These are phyloP conservation scores for Aptenodytes forsteri DNA, from an alignment of 2,113 vertebrate genomes.

Conservation along the genomic window DNA sequence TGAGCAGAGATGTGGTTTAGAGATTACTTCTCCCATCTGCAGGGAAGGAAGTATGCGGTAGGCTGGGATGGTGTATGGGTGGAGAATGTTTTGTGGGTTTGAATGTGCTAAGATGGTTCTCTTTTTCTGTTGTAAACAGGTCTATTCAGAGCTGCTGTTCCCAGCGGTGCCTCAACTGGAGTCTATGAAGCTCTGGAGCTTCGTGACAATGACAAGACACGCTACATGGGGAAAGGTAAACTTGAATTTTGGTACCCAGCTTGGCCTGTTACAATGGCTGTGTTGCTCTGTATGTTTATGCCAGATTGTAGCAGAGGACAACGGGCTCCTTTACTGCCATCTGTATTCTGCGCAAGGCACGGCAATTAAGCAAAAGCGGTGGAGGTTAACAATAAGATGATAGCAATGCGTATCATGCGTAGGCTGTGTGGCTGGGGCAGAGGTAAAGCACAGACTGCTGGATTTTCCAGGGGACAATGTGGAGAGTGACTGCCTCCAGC, in stretches of 20 bases:
- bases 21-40: not conserved
- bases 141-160: conserved; percentile 95
- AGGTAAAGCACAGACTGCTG: not conserved
- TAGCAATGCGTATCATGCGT: accelerated
- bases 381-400: not conserved
- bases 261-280: not conserved
- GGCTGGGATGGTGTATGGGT: not conserved
- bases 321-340: accelerated
- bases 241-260: accelerated
- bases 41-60: not conserved
- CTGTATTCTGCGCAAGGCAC: not conserved
- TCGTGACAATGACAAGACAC: conserved; percentile 96
- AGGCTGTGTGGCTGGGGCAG: not conserved
- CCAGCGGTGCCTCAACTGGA: conserved; percentile 95
- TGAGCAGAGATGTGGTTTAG: not conserved
- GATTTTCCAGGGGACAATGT: too few species aligned
- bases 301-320: not conserved
- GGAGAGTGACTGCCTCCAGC: not conserved
- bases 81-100: not conserved
- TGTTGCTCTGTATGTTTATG: not conserved
- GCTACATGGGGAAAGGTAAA: conserved; percentile 95
- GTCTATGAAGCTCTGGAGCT: conserved; percentile 98
- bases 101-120: not conserved
- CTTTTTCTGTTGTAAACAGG: conserved; percentile 70
- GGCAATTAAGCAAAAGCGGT: not conserved